A percentile compares a stretch with the other conserved stretches of the same genome.
phyloP scores from a whole-genome alignment of 2,888 invertebrate species.

The Acanthosepion esculentum region DNA sequence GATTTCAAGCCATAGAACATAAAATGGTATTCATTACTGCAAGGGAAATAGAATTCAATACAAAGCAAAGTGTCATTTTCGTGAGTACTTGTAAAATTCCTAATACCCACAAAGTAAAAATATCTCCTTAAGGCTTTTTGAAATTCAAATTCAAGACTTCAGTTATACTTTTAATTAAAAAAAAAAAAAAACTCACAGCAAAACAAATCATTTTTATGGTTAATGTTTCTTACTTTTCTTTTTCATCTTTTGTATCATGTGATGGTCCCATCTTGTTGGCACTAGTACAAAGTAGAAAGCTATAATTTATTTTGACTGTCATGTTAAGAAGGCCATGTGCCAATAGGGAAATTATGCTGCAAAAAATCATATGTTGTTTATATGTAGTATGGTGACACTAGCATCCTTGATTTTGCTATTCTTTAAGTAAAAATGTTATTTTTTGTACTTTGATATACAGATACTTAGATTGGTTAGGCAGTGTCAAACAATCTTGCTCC shows the following conservation, averaged over 20 bases:
- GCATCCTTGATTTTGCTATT: background rate
- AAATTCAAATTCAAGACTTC: background rate
- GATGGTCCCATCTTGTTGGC: background rate
- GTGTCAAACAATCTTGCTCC: too few relatives aligned
- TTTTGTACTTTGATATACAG: too few relatives aligned
- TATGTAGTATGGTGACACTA: background rate
- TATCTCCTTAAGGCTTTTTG: background rate
- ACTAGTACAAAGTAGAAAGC: background rate
- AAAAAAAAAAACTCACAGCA: background rate
- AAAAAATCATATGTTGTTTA: background rate
- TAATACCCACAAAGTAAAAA: background rate
- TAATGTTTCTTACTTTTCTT: conserved; percentile 11
- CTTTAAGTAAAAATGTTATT: too few relatives aligned
- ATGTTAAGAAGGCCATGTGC: conserved; percentile 21
- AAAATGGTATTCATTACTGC: too few relatives aligned
- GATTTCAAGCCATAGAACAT: too few relatives aligned
- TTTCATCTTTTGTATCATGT: background rate
- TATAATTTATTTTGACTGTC: background rate
- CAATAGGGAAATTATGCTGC: background rate
- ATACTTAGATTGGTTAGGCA: too few relatives aligned
- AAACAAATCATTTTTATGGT: background rate
- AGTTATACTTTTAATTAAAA: background rate
- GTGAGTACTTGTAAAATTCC: too few relatives aligned
- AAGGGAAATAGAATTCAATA: too few relatives aligned
- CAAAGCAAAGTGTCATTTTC: too few relatives aligned